Evolutionary conservation across 2,888 invertebrate genomes (phyloP).

Genomic region (Lamellibrachia columna): DNA sequence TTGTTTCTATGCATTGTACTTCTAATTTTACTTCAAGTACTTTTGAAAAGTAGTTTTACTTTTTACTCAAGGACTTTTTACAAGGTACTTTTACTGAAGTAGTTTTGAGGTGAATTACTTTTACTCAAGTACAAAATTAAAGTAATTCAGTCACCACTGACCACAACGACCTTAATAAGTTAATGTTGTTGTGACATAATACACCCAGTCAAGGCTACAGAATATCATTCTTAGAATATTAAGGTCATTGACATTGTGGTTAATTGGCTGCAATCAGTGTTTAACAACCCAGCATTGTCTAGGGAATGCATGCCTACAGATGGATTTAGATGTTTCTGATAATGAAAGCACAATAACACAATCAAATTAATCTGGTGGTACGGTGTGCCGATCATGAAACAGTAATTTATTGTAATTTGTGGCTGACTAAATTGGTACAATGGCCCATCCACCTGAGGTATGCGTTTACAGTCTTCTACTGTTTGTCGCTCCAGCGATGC

Average conservation of each 20-base stretch:
- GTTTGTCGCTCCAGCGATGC: constrained; percentile 47
- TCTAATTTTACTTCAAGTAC: too few relatives aligned
- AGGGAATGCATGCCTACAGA: background rate
- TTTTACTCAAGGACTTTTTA: too few relatives aligned
- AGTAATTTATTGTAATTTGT: background rate
- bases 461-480: background rate
- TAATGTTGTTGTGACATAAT: too few relatives aligned
- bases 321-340: background rate
- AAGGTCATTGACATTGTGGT: background rate
- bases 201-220: too few relatives aligned
- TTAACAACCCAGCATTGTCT: background rate
- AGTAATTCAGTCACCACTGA: too few relatives aligned
- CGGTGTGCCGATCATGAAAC: background rate
- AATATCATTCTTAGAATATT: too few relatives aligned
- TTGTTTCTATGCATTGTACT: too few relatives aligned
- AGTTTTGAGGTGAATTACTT: too few relatives aligned
- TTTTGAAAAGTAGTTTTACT: too few relatives aligned
- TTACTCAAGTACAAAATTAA: too few relatives aligned
- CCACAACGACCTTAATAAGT: too few relatives aligned
- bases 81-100: too few relatives aligned
- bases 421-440: background rate
- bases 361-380: background rate
- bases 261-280: background rate
- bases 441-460: background rate
- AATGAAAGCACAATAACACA: background rate